These are phyloP conservation scores for Xyrichtys novacula DNA, from an alignment of 2,797 vertebrate species.

Conservation along the genomic window DNA sequence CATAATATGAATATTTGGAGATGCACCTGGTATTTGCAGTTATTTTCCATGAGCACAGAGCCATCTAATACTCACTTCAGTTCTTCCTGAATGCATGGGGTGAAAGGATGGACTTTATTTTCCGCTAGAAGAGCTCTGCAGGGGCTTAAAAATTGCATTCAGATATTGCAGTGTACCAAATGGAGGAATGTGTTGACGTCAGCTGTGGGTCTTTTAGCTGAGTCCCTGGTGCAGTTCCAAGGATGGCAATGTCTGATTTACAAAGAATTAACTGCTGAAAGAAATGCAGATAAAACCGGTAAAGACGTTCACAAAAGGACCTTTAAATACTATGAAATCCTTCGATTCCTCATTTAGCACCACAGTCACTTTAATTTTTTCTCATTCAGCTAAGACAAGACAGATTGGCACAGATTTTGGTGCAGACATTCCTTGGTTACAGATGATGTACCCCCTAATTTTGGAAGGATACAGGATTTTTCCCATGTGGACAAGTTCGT, in stretches of 20 bases:
- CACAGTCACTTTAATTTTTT: neutral
- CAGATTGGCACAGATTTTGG: neutral
- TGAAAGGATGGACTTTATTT: neutral
- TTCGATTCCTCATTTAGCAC: too few species aligned
- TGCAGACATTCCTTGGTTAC: neutral
- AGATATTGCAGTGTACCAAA: constrained; percentile 1
- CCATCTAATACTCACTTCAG: neutral
- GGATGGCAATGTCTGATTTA: neutral
- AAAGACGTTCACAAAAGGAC: too few species aligned
- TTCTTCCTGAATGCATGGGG: constrained; percentile 2
- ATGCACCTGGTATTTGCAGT: constrained; percentile 2
- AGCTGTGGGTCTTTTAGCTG: neutral
- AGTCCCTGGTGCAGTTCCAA: neutral
- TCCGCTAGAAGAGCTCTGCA: neutral
- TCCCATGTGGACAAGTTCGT: too few species aligned
- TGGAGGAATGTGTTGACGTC: neutral
- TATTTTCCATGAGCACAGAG: neutral
- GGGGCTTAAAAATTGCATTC: constrained; percentile 1
- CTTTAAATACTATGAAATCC: neutral
- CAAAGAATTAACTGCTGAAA: neutral
- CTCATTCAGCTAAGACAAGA: too few species aligned
- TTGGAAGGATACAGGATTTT: neutral
- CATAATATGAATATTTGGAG: constrained; percentile 11
- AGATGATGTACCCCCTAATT: neutral
- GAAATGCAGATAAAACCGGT: too few species aligned